Evolutionary conservation across 2,113 vertebrate species (phyloP).

Genomic region (Aphelocoma coerulescens): DNA sequence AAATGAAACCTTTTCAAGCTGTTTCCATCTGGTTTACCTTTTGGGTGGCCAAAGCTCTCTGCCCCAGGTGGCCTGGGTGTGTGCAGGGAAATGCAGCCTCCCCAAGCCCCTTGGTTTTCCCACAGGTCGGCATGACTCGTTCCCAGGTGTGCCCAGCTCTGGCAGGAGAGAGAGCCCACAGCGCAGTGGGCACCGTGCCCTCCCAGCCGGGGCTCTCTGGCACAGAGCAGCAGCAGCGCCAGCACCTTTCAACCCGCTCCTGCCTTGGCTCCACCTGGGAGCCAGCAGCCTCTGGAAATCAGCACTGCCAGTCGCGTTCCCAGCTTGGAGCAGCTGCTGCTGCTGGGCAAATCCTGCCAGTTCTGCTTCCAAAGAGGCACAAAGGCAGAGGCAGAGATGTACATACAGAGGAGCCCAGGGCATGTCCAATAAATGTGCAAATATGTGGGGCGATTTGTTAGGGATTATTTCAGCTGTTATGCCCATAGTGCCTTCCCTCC

Average conservation of each 20-base stretch:
- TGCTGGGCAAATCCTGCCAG: background rate
- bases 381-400: no score
- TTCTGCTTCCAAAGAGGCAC: background rate
- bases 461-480: no score
- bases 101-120: background rate
- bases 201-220: background rate
- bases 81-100: background rate
- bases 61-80: background rate
- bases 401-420: no score
- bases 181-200: background rate
- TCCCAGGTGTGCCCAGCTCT: background rate
- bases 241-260: background rate
- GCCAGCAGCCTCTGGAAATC: background rate
- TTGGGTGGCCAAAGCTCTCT: background rate
- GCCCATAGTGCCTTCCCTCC: no score
- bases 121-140: background rate
- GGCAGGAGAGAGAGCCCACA: background rate
- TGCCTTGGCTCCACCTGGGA: background rate
- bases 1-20: background rate
- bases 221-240: background rate
- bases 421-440: no score
- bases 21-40: accelerated
- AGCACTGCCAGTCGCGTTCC: accelerated
- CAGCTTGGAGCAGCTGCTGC: background rate
- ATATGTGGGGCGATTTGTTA: no score